A percentile compares a stretch with the other conserved stretches of the same genome.
Evolutionary conservation across 2,888 invertebrate genomes (phyloP).

Genomic region (Camponotus fellah): DNA sequence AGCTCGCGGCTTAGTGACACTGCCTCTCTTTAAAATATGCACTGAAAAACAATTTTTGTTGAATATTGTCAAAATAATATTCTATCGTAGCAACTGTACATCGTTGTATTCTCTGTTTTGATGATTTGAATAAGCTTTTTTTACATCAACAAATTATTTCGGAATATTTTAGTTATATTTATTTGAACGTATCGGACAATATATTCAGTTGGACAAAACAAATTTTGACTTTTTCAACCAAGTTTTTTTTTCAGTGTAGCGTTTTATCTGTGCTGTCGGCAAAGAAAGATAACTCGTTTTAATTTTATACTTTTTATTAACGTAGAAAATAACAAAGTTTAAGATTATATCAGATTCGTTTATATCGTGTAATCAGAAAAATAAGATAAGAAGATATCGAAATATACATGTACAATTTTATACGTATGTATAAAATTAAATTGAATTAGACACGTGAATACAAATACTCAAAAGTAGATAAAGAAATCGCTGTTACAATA

Average conservation of each 20-base stretch:
- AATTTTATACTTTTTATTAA: background rate
- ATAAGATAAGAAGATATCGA: background rate
- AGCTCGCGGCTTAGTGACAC: conserved; percentile 27
- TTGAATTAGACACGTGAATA: background rate
- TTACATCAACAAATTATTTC: too few relatives aligned
- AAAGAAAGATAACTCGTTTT: conserved; percentile 7
- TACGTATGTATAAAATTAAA: background rate
- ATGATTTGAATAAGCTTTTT: too few relatives aligned
- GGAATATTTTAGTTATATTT: too few relatives aligned
- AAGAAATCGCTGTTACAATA: background rate
- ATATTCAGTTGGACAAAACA: too few relatives aligned
- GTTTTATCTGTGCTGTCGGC: background rate
- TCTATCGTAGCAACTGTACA: too few relatives aligned
- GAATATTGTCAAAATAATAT: too few relatives aligned
- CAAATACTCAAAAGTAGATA: background rate
- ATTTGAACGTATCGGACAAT: too few relatives aligned
- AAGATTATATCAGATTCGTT: background rate
- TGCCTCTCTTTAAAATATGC: conserved; percentile 32
- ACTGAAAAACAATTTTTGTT: too few relatives aligned
- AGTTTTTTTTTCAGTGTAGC: too few relatives aligned
- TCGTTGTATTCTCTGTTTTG: too few relatives aligned
- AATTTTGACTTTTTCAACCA: too few relatives aligned
- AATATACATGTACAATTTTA: background rate
- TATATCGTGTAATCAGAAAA: background rate
- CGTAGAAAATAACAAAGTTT: background rate